A percentile compares a stretch with the other conserved stretches of the same genome.
These are phyloP conservation scores for Sinocyclocheilus anophthalmus DNA, from an alignment of 2,113 vertebrate species.

Conservation along the genomic window DNA sequence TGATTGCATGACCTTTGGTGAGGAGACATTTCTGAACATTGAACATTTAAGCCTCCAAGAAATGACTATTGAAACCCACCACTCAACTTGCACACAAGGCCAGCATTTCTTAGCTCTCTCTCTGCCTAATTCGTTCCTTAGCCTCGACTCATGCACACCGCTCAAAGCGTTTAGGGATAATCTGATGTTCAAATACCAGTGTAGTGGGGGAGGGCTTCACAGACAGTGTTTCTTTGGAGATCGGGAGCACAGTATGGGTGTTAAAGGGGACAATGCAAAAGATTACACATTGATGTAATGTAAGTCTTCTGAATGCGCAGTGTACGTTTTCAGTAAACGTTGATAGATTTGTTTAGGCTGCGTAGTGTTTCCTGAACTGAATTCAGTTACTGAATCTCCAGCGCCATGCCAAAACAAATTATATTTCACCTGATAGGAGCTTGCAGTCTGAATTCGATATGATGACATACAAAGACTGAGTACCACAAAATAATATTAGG, in stretches of 20 bases:
- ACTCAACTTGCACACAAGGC: neutral
- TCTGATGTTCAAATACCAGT: conserved; percentile 35
- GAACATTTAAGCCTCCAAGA: neutral
- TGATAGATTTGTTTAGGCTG: neutral
- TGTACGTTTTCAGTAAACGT: neutral
- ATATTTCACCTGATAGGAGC: neutral
- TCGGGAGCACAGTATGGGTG: neutral
- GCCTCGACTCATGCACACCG: neutral
- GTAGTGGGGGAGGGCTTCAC: conserved; percentile 31
- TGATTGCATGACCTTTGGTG: neutral
- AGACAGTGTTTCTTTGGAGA: conserved; percentile 13
- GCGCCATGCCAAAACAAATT: neutral
- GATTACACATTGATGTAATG: neutral
- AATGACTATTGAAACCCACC: neutral
- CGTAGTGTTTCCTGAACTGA: neutral
- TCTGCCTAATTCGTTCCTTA: neutral
- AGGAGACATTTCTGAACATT: conserved; percentile 1
- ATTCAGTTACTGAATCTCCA: neutral
- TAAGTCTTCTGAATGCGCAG: neutral
- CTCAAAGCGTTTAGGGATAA: conserved; percentile 41
- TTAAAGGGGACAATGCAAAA: neutral
- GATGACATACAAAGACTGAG: neutral
- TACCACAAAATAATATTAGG: neutral
- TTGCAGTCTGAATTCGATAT: neutral
- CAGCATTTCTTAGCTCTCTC: conserved; percentile 12